Percentiles rank a stretch among this genome's conserved stretches.
Evolutionary conservation across 2,113 vertebrate genomes (phyloP).

Genomic region (Acrocephalus kingi): DNA sequence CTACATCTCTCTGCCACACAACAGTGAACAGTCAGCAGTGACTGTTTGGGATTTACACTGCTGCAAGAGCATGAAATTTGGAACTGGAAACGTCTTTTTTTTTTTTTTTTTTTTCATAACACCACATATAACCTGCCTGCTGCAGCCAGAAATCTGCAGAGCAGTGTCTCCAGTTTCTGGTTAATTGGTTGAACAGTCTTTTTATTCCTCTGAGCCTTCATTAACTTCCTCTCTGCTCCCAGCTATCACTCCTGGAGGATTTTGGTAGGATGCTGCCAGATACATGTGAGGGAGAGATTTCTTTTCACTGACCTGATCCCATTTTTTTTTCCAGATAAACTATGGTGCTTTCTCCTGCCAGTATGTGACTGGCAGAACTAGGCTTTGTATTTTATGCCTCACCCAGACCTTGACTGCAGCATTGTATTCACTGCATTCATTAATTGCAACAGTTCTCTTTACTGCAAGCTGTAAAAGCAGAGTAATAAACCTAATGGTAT

Average conservation of each 20-base stretch:
- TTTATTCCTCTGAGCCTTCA: neutral
- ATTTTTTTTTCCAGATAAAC: neutral
- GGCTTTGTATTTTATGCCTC: neutral
- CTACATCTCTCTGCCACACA: neutral
- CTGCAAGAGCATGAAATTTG: neutral
- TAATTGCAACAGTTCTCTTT: neutral
- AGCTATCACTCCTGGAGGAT: neutral
- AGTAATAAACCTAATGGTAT: constrained; percentile 29
- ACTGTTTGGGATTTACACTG: neutral
- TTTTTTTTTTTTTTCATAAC: neutral
- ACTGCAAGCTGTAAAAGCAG: neutral
- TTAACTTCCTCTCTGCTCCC: neutral
- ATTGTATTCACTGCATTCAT: neutral
- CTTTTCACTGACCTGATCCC: neutral
- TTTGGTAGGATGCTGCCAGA: neutral
- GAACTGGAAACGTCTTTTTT: neutral
- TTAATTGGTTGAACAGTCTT: neutral
- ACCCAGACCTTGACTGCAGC: neutral
- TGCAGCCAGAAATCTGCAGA: neutral
- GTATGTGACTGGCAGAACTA: neutral
- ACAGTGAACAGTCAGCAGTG: neutral
- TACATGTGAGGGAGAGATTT: neutral
- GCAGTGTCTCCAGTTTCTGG: neutral
- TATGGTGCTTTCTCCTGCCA: neutral
- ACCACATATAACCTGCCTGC: neutral